Evolutionary conservation across 1,140 invertebrate species (phyloP), one percentile per base, ranked within the genome.

Genomic region (Zaprionus taronus): DNA sequence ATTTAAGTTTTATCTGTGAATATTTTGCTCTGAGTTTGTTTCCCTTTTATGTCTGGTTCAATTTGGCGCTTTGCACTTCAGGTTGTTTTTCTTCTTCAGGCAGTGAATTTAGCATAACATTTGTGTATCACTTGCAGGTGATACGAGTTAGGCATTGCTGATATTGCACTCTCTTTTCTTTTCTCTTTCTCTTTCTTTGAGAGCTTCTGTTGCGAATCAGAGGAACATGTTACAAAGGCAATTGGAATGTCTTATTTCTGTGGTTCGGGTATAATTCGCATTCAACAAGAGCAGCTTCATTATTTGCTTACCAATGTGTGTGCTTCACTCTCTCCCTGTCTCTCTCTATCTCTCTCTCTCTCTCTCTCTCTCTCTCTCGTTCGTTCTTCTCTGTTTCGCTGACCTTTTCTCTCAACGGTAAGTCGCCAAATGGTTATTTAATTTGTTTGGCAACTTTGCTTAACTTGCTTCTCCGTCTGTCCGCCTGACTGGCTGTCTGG

Each of bases 401-500:
- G 47, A 11, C 11, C 20, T 24, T 24, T 24, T 51, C 22, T 51
- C 47, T 24, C 4, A 17, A 44, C 41, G 58, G 53, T 38, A 55
- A 62, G 47, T 62, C 31, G 58, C 58, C 47, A 70, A 70, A 62
- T 70, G 44, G 67, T 70, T 67, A 70, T 70, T 70, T 70, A 70
- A 63, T 70, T 70, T 70, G 68, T 70, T 67, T 62, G 68, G 12
- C 38, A 63, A 68, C 66, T 74, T 62, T 62, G 65, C 65, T 66
- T 72, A 68, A 60, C 44, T 72, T 53, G 24, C 38, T 41, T n/a
- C 34, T 41, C 47, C 47, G 24, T 53, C 47, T 20, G 20, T 22
- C 26, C 11, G 9, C 15, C 44, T 24, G 28, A 9, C 17, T 49
- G 31, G 31, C 47, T 58, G n/a, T 51, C 20, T 20, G 20, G 1